Conservation (phyloP, 2,888 invertebrate species). For the Encarsia formosa region DNA sequence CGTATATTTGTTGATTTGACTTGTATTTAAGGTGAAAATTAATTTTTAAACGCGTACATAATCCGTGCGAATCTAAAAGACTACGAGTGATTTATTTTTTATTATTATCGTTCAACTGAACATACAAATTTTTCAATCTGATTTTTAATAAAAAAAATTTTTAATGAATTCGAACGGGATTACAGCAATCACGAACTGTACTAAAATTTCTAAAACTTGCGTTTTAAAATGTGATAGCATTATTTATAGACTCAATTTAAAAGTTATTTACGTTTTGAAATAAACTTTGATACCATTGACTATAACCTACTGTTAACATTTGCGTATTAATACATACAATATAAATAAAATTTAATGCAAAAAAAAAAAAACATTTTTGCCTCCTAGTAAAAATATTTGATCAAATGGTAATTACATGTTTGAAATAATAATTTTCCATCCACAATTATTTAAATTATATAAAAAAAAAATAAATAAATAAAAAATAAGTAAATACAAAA, state of each 20-base stretch:
- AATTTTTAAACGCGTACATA: conserved; percentile 15
- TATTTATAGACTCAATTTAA: conserved; percentile 22
- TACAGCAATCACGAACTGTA: conserved; percentile 18
- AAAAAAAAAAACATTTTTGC: conserved; percentile 22
- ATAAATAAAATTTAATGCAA: conserved; percentile 20
- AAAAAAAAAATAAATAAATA: background rate
- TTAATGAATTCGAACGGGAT: conserved; percentile 10
- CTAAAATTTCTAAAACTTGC: conserved; percentile 19
- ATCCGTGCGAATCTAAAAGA: conserved; percentile 1
- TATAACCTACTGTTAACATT: conserved; percentile 27
- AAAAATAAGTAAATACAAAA: no score
- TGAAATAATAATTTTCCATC: conserved; percentile 16
- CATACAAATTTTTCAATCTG: conserved; percentile 20
- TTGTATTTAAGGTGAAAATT: conserved; percentile 26
- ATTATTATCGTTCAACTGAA: conserved; percentile 1
- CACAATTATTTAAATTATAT: conserved; percentile 16
- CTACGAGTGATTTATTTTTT: conserved; percentile 5
- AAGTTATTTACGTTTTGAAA: conserved; percentile 18
- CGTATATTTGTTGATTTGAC: conserved; percentile 27
- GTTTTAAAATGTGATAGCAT: conserved; percentile 27
- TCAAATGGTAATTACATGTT: conserved; percentile 24
- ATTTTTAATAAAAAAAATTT: conserved; percentile 5
- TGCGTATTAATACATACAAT: conserved; percentile 22
- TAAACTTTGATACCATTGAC: conserved; percentile 29
- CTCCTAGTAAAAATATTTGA: conserved; percentile 22